Conservation (phyloP, 2,797 vertebrate species). For the Amblyraja radiata region DNA sequence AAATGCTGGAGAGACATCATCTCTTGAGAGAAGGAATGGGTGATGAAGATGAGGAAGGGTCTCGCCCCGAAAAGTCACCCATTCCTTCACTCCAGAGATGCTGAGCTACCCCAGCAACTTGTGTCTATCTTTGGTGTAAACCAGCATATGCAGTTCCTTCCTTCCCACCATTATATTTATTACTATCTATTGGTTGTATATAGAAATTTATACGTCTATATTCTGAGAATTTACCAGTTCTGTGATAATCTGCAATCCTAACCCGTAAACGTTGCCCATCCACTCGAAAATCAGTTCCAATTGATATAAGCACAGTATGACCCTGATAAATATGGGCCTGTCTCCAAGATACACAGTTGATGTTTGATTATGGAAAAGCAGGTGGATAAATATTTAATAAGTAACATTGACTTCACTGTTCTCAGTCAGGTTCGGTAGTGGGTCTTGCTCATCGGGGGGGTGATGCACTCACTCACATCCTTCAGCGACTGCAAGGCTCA, state of each 20-base stretch:
- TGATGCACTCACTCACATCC: background rate
- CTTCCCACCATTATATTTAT: background rate
- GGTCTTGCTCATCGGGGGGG: background rate
- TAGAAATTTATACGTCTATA: background rate
- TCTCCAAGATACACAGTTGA: background rate
- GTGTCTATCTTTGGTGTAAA: no score
- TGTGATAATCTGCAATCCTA: background rate
- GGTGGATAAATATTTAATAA: conserved; percentile 16
- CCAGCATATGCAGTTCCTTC: no score
- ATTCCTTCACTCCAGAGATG: no score
- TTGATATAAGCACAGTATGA: background rate
- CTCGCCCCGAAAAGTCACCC: no score
- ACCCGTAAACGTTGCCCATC: background rate
- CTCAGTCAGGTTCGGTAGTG: background rate
- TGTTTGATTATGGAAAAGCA: background rate
- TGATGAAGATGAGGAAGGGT: no score
- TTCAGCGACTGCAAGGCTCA: conserved; percentile 1
- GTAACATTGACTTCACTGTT: conserved; percentile 10
- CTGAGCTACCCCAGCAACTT: no score
- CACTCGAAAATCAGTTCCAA: background rate
- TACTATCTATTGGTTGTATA: background rate
- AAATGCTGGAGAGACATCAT: no score
- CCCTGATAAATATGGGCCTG: background rate
- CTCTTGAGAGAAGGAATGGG: no score
- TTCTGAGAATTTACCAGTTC: background rate